Conservation (phyloP, 2,797 vertebrate genomes). For the Garrulus glandarius region DNA sequence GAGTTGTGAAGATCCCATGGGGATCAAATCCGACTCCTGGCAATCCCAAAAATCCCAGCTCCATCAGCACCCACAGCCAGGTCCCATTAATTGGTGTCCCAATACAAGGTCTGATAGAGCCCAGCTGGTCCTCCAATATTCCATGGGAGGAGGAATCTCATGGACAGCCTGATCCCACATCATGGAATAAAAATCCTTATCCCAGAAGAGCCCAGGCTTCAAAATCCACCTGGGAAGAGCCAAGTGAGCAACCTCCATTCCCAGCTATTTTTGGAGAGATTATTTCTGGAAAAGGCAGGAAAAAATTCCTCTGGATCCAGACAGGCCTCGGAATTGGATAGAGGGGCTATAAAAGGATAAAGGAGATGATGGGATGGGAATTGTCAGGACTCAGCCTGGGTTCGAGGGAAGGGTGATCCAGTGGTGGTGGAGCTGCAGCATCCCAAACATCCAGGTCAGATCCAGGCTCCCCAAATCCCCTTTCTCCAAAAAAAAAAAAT, state of each 20-base stretch:
- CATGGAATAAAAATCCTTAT: neutral
- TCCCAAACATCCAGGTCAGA: neutral
- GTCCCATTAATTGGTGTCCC: neutral
- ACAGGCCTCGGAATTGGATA: neutral
- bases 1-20: fast-evolving
- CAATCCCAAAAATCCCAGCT: neutral
- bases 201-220: neutral
- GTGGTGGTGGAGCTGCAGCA: neutral
- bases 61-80: neutral
- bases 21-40: neutral
- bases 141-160: neutral
- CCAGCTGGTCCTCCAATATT: neutral
- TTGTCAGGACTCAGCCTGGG: fast-evolving
- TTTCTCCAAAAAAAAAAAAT: neutral
- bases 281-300: constrained; percentile 11
- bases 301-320: neutral
- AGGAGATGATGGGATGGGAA: neutral
- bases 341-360: neutral
- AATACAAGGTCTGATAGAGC: neutral
- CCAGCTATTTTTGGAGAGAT: neutral
- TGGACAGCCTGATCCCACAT: fast-evolving
- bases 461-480: neutral
- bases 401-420: neutral
- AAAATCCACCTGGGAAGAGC: neutral
- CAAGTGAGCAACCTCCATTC: neutral